A percentile compares a stretch with the other conserved stretches of the same genome.
Evolutionary conservation across 2,797 vertebrate species (phyloP).

Genomic region (Rhabdomys pumilio): DNA sequence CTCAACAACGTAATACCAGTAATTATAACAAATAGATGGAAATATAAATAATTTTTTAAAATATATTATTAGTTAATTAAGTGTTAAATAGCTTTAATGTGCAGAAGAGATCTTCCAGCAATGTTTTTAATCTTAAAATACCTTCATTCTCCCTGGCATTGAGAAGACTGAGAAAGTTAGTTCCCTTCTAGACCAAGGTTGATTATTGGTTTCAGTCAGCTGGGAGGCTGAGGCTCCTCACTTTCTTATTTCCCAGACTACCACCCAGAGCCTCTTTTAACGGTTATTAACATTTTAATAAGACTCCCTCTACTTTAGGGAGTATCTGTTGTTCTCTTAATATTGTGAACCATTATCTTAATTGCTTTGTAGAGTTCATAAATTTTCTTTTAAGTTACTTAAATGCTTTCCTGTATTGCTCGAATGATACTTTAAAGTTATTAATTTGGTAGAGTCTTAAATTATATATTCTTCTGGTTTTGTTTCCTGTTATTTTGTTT

Average conservation of each 20-base stretch:
- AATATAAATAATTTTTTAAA: not conserved
- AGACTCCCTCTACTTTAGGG: not conserved
- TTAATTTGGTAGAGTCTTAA: constrained; percentile 57
- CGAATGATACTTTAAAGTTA: constrained; percentile 36
- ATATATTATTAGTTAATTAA: not conserved
- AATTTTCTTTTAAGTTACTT: constrained; percentile 45
- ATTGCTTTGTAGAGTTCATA: constrained; percentile 48
- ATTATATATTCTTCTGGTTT: not conserved
- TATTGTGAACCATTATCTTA: not conserved
- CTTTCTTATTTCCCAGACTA: constrained; percentile 26
- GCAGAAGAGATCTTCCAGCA: not conserved
- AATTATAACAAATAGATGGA: not conserved
- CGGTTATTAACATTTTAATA: constrained; percentile 38
- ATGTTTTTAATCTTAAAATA: constrained; percentile 22
- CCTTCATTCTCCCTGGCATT: not conserved
- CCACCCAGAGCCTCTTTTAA: constrained; percentile 30
- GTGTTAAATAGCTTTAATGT: not conserved
- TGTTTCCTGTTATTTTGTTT: not conserved
- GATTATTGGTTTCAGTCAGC: constrained; percentile 39
- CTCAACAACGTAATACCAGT: not conserved
- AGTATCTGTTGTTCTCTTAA: not conserved
- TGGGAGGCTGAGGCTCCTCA: not conserved
- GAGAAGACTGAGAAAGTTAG: not conserved
- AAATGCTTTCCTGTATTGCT: constrained; percentile 36
- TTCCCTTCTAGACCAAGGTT: not conserved